These are phyloP conservation scores for Monochamus saltuarius DNA, from an alignment of 1,140 invertebrate species.

Conservation along the genomic window DNA sequence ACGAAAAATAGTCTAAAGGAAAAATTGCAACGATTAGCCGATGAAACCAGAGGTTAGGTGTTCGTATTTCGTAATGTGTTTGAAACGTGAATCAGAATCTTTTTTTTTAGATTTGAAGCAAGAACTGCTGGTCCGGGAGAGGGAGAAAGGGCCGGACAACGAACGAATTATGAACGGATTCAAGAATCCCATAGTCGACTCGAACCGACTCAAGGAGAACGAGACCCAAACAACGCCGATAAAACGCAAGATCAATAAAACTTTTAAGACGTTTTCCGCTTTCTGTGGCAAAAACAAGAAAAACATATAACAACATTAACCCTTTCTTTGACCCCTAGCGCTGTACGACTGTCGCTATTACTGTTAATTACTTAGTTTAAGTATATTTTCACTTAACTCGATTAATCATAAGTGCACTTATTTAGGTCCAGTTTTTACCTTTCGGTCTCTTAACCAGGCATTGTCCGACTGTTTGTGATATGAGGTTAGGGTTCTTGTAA, in stretches of 20 bases:
- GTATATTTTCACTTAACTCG: too few species aligned
- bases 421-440: too few species aligned
- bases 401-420: too few species aligned
- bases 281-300: slow-evolving; percentile 23
- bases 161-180: slow-evolving; percentile 61
- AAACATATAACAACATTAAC: too few species aligned
- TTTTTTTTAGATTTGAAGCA: slow-evolving; percentile 76
- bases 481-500: too few species aligned
- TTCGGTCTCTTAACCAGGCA: too few species aligned
- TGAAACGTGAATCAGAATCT: slow-evolving; percentile 15
- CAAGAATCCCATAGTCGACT: slow-evolving; percentile 55
- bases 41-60: slow-evolving; percentile 89
- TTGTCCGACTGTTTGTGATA: too few species aligned
- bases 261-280: slow-evolving; percentile 31
- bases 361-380: too few species aligned
- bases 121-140: slow-evolving; percentile 74
- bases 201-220: slow-evolving; percentile 68
- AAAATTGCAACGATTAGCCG: slow-evolving; percentile 91
- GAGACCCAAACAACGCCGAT: slow-evolving; percentile 64
- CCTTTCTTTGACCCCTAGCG: too few species aligned
- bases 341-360: too few species aligned
- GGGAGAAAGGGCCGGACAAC: slow-evolving; percentile 51
- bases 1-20: slow-evolving; percentile 91
- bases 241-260: slow-evolving; percentile 49
- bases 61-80: slow-evolving; percentile 27